Evolutionary conservation across 2,113 vertebrate genomes (phyloP).

Genomic region (Sakesphorus luctuosus): DNA sequence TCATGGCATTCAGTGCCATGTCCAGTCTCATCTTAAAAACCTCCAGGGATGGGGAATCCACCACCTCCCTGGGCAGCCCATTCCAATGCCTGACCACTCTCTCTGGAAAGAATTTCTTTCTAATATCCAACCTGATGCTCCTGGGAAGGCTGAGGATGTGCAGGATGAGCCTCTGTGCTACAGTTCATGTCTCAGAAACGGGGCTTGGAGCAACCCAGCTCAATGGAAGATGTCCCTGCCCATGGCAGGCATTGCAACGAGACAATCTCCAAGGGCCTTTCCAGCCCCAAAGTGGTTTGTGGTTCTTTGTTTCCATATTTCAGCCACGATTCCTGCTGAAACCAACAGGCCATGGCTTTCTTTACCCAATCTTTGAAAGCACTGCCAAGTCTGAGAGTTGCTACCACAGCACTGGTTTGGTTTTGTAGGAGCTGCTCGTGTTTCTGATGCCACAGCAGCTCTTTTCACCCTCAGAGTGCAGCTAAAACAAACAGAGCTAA

Average conservation of each 20-base stretch:
- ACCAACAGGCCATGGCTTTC: not conserved
- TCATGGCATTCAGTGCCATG: no score
- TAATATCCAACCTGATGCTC: not conserved
- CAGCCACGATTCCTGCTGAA: not conserved
- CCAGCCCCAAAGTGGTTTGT: not conserved
- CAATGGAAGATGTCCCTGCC: not conserved
- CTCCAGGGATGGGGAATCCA: no score
- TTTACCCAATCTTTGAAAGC: accelerated
- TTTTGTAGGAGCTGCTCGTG: not conserved
- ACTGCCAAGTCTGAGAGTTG: not conserved
- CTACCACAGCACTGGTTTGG: not conserved
- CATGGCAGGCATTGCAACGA: not conserved
- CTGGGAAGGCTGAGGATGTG: no score
- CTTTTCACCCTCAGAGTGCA: not conserved
- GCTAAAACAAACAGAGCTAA: slow-evolving; percentile 1
- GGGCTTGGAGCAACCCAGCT: not conserved
- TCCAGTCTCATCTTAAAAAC: no score
- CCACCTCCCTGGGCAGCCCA: no score
- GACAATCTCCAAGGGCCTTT: not conserved
- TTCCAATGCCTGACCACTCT: no score
- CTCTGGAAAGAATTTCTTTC: no score
- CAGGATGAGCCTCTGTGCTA: accelerated
- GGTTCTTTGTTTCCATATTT: not conserved
- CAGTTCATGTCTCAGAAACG: not conserved
- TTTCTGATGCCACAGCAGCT: not conserved